These are phyloP conservation scores for Stenurella melanura DNA, from an alignment of 2,888 invertebrate genomes.

Conservation along the genomic window DNA sequence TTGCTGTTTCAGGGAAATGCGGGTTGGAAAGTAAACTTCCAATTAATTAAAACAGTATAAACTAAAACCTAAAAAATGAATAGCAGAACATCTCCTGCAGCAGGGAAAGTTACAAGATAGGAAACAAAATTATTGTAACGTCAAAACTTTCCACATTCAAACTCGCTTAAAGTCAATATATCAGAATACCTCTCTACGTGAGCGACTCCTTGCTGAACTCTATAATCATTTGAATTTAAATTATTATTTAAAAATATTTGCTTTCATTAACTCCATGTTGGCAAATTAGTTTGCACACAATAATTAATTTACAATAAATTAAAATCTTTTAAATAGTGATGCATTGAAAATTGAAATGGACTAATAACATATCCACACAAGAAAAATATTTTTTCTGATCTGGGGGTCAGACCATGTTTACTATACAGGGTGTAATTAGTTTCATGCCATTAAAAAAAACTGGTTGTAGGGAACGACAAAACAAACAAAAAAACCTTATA, in stretches of 20 bases:
- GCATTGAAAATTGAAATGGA: too few species aligned
- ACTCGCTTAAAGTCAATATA: slow-evolving; percentile 11
- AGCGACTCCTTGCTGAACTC: neutral
- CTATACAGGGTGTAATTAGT: too few species aligned
- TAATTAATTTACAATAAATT: too few species aligned
- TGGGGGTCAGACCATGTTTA: too few species aligned
- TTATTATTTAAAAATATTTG: neutral
- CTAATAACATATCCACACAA: too few species aligned
- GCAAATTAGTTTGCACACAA: too few species aligned
- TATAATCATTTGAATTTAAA: slow-evolving; percentile 6
- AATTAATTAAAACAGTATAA: slow-evolving; percentile 7
- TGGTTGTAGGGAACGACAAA: too few species aligned
- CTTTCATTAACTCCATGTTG: too few species aligned
- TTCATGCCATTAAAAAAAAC: too few species aligned
- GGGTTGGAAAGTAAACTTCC: slow-evolving; percentile 11
- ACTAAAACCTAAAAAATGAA: neutral
- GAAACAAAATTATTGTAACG: slow-evolving; percentile 1
- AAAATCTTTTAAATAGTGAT: too few species aligned
- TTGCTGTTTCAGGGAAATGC: slow-evolving; percentile 2
- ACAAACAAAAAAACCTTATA: too few species aligned
- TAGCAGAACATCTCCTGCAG: neutral
- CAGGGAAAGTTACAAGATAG: slow-evolving; percentile 12
- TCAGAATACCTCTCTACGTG: slow-evolving; percentile 2
- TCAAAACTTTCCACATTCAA: neutral
- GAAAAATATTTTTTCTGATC: too few species aligned